Conservation (phyloP, 2,888 invertebrate species). For the Eledona agricola region DNA sequence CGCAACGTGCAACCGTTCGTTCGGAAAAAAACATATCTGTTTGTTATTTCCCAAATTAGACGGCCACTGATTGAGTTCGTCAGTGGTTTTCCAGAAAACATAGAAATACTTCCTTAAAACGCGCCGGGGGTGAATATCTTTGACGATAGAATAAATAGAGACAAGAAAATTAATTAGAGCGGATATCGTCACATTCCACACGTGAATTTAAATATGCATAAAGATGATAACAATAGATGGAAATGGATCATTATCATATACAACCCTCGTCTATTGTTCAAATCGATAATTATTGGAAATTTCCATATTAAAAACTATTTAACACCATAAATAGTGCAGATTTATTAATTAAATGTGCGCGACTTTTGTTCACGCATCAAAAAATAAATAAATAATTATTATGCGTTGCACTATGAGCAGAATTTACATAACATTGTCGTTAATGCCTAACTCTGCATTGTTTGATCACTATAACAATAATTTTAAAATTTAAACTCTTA, state of each 20-base stretch:
- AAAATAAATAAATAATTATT: too few relatives aligned
- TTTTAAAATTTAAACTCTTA: too few relatives aligned
- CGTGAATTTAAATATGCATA: conserved; percentile 36
- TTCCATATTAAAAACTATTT: conserved; percentile 8
- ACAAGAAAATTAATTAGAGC: conserved; percentile 21
- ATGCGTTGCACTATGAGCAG: too few relatives aligned
- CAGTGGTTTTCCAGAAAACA: too few relatives aligned
- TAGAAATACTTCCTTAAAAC: neutral
- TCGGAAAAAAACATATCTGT: too few relatives aligned
- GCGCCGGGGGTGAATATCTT: neutral
- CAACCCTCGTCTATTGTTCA: conserved; percentile 16
- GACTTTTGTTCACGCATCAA: too few relatives aligned
- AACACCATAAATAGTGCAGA: conserved; percentile 8
- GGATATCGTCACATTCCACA: conserved; percentile 34
- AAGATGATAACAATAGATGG: conserved; percentile 32
- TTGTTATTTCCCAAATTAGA: too few relatives aligned
- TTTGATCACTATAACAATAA: too few relatives aligned
- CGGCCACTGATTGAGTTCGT: too few relatives aligned
- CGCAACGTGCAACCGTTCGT: too few relatives aligned
- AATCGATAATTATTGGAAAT: conserved; percentile 18
- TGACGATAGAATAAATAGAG: conserved; percentile 7
- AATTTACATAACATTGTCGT: too few relatives aligned
- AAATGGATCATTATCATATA: conserved; percentile 30
- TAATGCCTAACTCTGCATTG: too few relatives aligned
- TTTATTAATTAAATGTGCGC: neutral